A percentile compares a stretch with the other conserved stretches of the same genome.
Evolutionary conservation across 2,797 vertebrate genomes (phyloP).

Genomic region (Avahi laniger): DNA sequence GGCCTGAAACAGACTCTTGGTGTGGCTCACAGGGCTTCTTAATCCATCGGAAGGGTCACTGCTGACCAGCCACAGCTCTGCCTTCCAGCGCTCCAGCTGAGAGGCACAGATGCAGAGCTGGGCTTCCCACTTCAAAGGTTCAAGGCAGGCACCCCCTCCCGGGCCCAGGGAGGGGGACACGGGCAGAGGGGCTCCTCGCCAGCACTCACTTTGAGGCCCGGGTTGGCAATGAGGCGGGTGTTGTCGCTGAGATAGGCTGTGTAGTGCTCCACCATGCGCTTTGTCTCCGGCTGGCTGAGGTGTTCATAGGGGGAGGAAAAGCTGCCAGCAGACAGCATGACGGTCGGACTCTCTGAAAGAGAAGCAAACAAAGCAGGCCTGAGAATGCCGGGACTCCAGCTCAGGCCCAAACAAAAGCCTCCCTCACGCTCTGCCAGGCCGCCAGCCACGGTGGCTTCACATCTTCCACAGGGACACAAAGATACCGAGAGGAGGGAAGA

Average conservation of each 20-base stretch:
- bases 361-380: conserved; percentile 11
- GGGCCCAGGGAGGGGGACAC: not conserved
- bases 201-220: conserved; percentile 94
- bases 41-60: conserved; percentile 54
- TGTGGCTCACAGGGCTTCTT: conserved; percentile 28
- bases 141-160: conserved; percentile 86
- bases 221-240: conserved; percentile 98
- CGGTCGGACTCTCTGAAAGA: conserved; percentile 94
- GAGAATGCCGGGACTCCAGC: not conserved
- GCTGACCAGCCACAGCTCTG: not conserved
- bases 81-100: conserved; percentile 40
- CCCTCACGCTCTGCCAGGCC: not conserved
- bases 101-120: conserved; percentile 8
- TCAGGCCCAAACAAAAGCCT: not conserved
- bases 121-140: conserved; percentile 70
- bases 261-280: conserved; percentile 99
- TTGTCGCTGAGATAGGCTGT: conserved; percentile 99
- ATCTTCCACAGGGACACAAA: not conserved
- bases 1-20: conserved; percentile 27
- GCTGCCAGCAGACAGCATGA: conserved; percentile 97
- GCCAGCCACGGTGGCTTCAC: not conserved
- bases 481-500: not conserved
- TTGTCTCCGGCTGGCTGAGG: conserved; percentile 98
- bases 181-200: not conserved
- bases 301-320: conserved; percentile 99